These are phyloP conservation scores for Gastrophysa polygoni DNA, from an alignment of 2,888 invertebrate genomes.

Conservation along the genomic window DNA sequence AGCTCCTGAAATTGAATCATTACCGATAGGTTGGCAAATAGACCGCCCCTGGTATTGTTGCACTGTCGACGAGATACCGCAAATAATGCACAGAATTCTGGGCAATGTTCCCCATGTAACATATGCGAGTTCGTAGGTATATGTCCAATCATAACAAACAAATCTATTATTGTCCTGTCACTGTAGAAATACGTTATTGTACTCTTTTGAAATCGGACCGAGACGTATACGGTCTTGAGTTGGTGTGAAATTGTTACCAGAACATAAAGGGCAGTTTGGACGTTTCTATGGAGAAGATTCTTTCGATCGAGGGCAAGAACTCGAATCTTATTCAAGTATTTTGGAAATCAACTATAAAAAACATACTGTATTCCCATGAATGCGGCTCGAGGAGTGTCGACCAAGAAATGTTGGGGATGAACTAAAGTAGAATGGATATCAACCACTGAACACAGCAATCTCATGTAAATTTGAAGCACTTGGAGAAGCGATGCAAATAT, in stretches of 20 bases:
- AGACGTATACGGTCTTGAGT: not conserved
- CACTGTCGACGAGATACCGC: slow-evolving; percentile 50
- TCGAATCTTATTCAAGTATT: slow-evolving; percentile 40
- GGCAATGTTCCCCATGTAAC: slow-evolving; percentile 39
- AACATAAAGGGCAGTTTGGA: too few relatives aligned
- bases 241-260: not conserved
- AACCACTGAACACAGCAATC: too few relatives aligned
- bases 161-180: slow-evolving; percentile 18
- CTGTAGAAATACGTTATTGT: not conserved
- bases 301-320: too few relatives aligned
- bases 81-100: slow-evolving; percentile 41
- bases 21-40: slow-evolving; percentile 58
- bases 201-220: not conserved
- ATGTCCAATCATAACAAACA: slow-evolving; percentile 39
- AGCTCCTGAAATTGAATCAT: slow-evolving; percentile 58
- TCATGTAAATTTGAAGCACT: too few relatives aligned
- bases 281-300: not conserved
- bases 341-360: slow-evolving; percentile 68
- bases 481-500: too few relatives aligned
- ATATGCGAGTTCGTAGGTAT: slow-evolving; percentile 40
- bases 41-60: slow-evolving; percentile 56
- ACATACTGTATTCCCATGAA: too few relatives aligned
- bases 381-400: too few relatives aligned
- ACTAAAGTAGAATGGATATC: too few relatives aligned
- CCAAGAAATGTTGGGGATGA: too few relatives aligned